A percentile compares a stretch with the other conserved stretches of the same genome.
phyloP scores from a whole-genome alignment of 2,797 vertebrate genomes.

The Atherinosoma microstoma region DNA sequence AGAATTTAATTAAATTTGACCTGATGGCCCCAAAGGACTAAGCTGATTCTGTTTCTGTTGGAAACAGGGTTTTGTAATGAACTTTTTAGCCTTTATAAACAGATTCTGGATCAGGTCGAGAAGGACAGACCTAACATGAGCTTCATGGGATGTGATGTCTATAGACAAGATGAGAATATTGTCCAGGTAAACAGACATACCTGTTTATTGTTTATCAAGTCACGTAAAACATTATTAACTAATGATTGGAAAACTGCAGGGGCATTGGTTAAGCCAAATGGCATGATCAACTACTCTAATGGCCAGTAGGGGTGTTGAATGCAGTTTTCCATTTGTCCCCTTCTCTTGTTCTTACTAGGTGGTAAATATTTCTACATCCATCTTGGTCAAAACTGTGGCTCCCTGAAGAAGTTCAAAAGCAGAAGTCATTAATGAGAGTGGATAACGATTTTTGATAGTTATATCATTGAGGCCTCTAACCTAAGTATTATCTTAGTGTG shows the following conservation, averaged over 20 bases:
- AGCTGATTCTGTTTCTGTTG: too few relatives aligned
- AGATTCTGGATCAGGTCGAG: not conserved
- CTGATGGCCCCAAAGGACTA: too few relatives aligned
- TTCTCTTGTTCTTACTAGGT: not conserved
- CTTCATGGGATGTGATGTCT: not conserved
- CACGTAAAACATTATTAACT: not conserved
- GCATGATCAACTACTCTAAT: not conserved
- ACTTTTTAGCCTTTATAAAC: not conserved
- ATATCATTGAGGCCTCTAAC: not conserved
- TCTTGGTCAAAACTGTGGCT: not conserved
- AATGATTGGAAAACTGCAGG: not conserved
- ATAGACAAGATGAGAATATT: not conserved
- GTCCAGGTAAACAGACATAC: not conserved
- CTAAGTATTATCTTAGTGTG: not conserved
- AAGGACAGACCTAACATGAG: not conserved
- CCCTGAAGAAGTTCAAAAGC: not conserved
- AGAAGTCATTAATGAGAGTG: not conserved
- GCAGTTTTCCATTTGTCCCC: not conserved
- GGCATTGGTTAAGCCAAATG: not conserved
- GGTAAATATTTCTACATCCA: not conserved
- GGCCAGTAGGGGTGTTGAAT: not conserved
- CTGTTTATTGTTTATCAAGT: not conserved
- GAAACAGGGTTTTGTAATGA: not conserved
- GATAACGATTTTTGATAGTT: not conserved
- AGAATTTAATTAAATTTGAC: conserved; percentile 8